phyloP scores from a whole-genome alignment of 2,113 vertebrate genomes.

The Sylvilagus bachmani region DNA sequence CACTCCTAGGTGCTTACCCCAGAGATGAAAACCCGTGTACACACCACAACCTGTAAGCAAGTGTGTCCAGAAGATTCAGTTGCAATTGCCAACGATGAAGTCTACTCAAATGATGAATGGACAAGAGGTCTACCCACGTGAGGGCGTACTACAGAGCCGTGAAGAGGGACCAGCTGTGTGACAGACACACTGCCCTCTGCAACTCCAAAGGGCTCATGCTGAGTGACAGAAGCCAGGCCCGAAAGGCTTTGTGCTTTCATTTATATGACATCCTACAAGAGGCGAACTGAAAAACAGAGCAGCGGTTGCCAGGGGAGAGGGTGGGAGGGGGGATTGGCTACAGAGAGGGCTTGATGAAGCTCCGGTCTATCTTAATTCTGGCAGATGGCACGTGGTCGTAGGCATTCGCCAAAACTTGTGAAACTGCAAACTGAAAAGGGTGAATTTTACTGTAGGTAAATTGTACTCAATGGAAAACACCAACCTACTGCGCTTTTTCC shows the following conservation, averaged over 20 bases:
- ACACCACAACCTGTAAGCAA: neutral
- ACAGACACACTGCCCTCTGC: neutral
- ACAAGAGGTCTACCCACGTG: neutral
- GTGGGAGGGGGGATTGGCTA: fast-evolving
- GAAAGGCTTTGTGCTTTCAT: neutral
- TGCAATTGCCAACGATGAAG: neutral
- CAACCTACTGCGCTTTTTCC: neutral
- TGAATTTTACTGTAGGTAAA: constrained; percentile 19
- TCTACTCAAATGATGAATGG: neutral
- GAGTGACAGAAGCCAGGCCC: neutral
- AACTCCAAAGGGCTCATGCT: neutral
- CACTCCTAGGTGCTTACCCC: neutral
- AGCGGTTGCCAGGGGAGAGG: neutral
- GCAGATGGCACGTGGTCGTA: neutral
- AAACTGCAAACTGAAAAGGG: neutral
- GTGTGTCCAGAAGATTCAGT: neutral
- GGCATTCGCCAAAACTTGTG: neutral
- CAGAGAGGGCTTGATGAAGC: neutral
- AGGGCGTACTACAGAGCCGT: neutral
- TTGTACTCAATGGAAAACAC: neutral
- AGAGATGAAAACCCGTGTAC: neutral
- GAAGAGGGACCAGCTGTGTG: neutral
- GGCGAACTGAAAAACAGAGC: neutral
- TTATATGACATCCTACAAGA: neutral
- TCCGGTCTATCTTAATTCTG: neutral